Evolutionary conservation across 1,140 invertebrate species (phyloP).

Genomic region (Oryctes rhinoceros): DNA sequence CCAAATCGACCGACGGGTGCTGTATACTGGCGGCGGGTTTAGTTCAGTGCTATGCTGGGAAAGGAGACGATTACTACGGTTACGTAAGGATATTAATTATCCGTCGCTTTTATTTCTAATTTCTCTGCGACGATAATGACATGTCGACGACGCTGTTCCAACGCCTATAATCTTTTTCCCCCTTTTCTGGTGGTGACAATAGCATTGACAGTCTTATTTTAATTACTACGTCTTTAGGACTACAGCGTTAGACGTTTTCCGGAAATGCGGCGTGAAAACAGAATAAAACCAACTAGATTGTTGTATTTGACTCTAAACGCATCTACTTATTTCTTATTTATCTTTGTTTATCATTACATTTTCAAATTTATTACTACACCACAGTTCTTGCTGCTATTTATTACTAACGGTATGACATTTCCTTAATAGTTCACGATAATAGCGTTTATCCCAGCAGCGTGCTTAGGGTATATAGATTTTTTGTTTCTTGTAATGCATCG

Average conservation of each 20-base stretch:
- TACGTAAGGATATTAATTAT: constrained; percentile 52
- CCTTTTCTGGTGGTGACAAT: neutral
- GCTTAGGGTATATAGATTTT: too few species aligned
- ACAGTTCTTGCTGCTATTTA: too few species aligned
- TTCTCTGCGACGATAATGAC: constrained; percentile 39
- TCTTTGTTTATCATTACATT: too few species aligned
- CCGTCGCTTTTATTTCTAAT: constrained; percentile 38
- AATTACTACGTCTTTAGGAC: constrained; percentile 3
- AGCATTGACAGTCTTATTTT: constrained; percentile 6
- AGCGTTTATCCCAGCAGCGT: too few species aligned
- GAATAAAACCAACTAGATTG: too few species aligned
- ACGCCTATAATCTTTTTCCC: constrained; percentile 12
- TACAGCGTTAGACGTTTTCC: neutral
- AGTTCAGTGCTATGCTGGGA: neutral
- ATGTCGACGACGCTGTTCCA: constrained; percentile 6
- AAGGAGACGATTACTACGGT: constrained; percentile 42
- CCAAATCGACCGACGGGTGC: constrained; percentile 19
- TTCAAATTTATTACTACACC: too few species aligned
- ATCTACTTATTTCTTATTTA: too few species aligned
- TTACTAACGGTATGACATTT: too few species aligned
- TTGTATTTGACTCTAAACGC: too few species aligned
- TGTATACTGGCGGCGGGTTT: neutral
- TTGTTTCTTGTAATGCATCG: too few species aligned
- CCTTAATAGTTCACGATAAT: too few species aligned
- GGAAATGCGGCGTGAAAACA: too few species aligned